Evolutionary conservation across 2,797 vertebrate species (phyloP).

Genomic region (Poeciliopsis presidionis): DNA sequence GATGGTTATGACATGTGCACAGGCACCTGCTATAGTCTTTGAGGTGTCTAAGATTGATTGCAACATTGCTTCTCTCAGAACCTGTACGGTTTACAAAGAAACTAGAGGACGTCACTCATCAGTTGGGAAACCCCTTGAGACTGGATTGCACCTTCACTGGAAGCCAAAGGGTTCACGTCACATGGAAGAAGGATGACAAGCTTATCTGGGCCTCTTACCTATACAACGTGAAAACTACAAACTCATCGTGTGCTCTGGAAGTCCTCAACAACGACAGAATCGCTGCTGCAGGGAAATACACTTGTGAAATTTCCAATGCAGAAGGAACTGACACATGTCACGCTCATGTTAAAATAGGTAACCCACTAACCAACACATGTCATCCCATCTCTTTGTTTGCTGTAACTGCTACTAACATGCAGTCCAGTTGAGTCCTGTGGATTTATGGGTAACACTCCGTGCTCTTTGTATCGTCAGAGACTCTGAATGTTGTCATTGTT

Average conservation of each 20-base stretch:
- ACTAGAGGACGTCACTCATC: conserved; percentile 81
- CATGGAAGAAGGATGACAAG: conserved; percentile 87
- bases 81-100: conserved; percentile 85
- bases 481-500: background rate
- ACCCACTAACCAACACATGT: conserved; percentile 29
- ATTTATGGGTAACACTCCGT: background rate
- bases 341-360: conserved; percentile 59
- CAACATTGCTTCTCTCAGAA: conserved; percentile 66
- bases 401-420: conserved; percentile 16
- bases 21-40: background rate
- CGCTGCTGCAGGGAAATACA: conserved; percentile 85
- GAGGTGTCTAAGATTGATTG: conserved; percentile 23
- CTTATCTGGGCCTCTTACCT: conserved; percentile 75
- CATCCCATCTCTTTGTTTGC: background rate
- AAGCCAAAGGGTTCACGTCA: conserved; percentile 85
- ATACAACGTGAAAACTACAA: conserved; percentile 85
- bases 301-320: conserved; percentile 88
- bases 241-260: conserved; percentile 78
- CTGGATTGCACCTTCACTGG: conserved; percentile 88
- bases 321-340: conserved; percentile 73
- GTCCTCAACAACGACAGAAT: conserved; percentile 80
- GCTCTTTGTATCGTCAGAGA: background rate
- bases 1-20: too few relatives aligned
- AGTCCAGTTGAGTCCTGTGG: background rate
- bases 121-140: conserved; percentile 86